These are phyloP conservation scores for Micromys minutus DNA, from an alignment of 2,113 vertebrate species.

Conservation along the genomic window DNA sequence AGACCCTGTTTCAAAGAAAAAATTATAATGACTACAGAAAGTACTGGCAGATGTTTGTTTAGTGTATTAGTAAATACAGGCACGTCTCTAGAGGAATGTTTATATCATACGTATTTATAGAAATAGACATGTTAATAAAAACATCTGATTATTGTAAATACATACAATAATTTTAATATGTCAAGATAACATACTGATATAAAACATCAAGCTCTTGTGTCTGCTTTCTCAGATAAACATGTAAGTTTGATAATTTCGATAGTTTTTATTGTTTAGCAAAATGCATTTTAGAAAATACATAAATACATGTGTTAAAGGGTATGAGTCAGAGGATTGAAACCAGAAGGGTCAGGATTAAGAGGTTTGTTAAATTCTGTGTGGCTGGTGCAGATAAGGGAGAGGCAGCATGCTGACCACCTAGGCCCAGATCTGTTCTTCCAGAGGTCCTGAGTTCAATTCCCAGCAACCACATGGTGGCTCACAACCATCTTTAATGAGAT, in stretches of 20 bases:
- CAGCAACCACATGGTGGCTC: too few species aligned
- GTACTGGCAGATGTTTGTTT: slow-evolving; percentile 21
- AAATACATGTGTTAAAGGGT: not conserved
- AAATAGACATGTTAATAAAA: not conserved
- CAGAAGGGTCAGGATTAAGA: not conserved
- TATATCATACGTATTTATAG: not conserved
- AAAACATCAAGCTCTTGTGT: not conserved
- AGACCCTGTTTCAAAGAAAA: not conserved
- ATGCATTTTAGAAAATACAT: slow-evolving; percentile 16
- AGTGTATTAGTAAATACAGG: not conserved
- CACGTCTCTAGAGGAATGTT: not conserved
- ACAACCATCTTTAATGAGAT: too few species aligned
- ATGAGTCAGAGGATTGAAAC: not conserved
- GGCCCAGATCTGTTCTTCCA: too few species aligned
- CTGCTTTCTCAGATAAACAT: not conserved
- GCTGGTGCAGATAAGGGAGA: too few species aligned
- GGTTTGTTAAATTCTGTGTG: slow-evolving; percentile 5
- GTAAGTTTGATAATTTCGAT: slow-evolving; percentile 30
- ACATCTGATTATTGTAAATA: not conserved
- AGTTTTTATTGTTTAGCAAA: slow-evolving; percentile 17
- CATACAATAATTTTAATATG: not conserved
- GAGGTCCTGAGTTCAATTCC: too few species aligned
- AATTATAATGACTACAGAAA: slow-evolving; percentile 32
- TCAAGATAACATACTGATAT: not conserved
- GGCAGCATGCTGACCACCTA: too few species aligned